Percentiles rank a stretch among this genome's conserved stretches.
Conservation (phyloP, 2,113 vertebrate species). For the Neomonachus schauinslandi region DNA sequence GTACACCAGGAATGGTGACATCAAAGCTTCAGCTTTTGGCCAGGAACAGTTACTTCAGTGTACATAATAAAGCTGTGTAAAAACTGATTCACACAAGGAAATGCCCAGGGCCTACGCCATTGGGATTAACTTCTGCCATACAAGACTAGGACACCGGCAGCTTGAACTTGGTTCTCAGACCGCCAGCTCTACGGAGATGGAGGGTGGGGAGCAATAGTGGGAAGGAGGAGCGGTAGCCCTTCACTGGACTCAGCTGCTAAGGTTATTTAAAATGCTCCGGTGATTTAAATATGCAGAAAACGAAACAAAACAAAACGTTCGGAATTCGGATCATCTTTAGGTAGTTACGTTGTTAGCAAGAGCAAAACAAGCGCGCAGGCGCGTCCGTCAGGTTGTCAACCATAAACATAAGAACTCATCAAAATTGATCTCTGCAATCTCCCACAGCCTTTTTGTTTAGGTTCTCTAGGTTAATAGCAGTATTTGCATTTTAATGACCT, state of each 20-base stretch:
- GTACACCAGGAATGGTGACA: neutral
- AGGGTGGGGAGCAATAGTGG: accelerated
- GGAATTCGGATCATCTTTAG: neutral
- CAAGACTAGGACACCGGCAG: neutral
- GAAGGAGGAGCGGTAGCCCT: neutral
- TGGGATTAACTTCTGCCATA: slow-evolving; percentile 31
- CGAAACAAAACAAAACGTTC: slow-evolving; percentile 9
- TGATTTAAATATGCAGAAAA: slow-evolving; percentile 32
- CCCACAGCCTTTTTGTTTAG: neutral
- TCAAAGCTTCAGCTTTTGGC: neutral
- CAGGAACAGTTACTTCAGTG: neutral
- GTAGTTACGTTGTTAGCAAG: neutral
- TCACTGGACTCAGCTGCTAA: neutral
- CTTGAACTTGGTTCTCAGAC: neutral
- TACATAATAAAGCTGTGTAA: neutral
- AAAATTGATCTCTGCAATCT: neutral
- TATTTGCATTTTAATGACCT: slow-evolving; percentile 5
- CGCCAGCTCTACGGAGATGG: neutral
- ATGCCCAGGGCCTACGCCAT: neutral
- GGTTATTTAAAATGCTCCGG: slow-evolving; percentile 9
- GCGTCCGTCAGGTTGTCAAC: slow-evolving; percentile 44
- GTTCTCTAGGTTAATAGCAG: neutral
- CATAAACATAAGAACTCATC: neutral
- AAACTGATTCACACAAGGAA: neutral
- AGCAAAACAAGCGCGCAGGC: slow-evolving; percentile 21